Conservation (phyloP, 2,888 invertebrate genomes). For the Cheilosia soror region DNA sequence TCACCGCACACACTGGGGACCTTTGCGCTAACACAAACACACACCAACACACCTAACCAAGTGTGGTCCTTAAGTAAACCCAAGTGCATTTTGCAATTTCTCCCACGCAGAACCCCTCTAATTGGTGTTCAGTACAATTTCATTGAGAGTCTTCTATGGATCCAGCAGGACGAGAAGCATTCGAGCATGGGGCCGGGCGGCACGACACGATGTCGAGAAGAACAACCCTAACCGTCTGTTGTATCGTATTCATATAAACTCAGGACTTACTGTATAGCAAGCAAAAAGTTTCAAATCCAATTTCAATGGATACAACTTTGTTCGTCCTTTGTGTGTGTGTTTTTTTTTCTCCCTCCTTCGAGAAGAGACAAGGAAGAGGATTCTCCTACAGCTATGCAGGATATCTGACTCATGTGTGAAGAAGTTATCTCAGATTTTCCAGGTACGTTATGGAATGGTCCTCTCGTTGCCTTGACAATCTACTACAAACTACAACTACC, state of each 20-base stretch:
- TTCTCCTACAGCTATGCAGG: not conserved
- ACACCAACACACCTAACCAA: not conserved
- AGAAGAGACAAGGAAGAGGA: too few relatives aligned
- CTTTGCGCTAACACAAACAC: not conserved
- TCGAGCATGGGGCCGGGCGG: not conserved
- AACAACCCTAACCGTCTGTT: conserved; percentile 18
- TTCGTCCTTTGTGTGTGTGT: not conserved
- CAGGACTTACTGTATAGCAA: not conserved
- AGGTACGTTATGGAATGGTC: conserved; percentile 6
- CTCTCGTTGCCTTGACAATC: conserved; percentile 10
- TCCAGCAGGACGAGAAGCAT: not conserved
- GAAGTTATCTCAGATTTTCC: conserved; percentile 16
- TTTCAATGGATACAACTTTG: conserved; percentile 45
- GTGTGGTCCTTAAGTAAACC: conserved; percentile 44
- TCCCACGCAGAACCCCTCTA: conserved; percentile 27
- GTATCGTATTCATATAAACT: conserved; percentile 37
- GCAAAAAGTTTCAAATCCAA: conserved; percentile 47
- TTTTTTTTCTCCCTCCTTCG: not conserved
- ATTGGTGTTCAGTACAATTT: conserved; percentile 45
- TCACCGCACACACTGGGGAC: not conserved
- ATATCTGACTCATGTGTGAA: conserved; percentile 1
- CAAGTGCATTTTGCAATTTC: conserved; percentile 62
- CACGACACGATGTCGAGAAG: conserved; percentile 1
- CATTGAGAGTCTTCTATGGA: conserved; percentile 35
- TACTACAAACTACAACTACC: too few relatives aligned